These are phyloP conservation scores for Hofmannophila pseudospretella DNA, from an alignment of 2,888 invertebrate species.

Conservation along the genomic window DNA sequence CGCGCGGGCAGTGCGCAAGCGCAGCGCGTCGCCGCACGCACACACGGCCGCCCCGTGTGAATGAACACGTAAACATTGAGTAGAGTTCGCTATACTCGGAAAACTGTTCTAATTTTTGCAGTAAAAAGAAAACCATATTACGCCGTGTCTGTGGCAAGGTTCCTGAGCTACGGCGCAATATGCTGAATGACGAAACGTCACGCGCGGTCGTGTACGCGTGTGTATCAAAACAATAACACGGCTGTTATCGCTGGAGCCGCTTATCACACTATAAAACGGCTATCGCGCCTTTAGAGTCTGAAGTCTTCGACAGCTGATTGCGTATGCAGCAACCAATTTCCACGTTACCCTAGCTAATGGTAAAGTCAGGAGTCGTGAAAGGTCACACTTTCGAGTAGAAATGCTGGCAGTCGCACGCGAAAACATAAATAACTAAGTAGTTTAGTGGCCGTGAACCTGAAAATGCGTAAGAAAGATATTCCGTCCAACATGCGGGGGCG, in stretches of 20 bases:
- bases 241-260: conserved; percentile 10
- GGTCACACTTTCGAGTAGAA: conserved; percentile 24
- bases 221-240: conserved; percentile 27
- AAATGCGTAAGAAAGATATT: conserved; percentile 29
- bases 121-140: conserved; percentile 10
- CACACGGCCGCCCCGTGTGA: conserved; percentile 51
- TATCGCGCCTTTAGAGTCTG: conserved; percentile 9
- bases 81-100: conserved; percentile 24
- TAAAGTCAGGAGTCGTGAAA: conserved; percentile 20
- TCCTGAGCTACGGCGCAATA: conserved; percentile 5
- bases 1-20: conserved; percentile 55
- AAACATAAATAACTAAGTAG: conserved; percentile 29
- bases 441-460: conserved; percentile 44
- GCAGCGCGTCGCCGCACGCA: conserved; percentile 50
- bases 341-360: conserved; percentile 1
- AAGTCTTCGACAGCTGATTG: conserved; percentile 12
- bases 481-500: conserved; percentile 10
- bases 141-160: conserved; percentile 2
- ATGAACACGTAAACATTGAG: conserved; percentile 66
- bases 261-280: conserved; percentile 6
- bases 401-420: conserved; percentile 30
- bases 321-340: conserved; percentile 5
- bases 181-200: conserved; percentile 14
- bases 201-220: conserved; percentile 11
- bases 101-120: conserved; percentile 15